These are phyloP conservation scores for Heliothis subflexa DNA, from an alignment of 1,140 invertebrate species.

Conservation along the genomic window DNA sequence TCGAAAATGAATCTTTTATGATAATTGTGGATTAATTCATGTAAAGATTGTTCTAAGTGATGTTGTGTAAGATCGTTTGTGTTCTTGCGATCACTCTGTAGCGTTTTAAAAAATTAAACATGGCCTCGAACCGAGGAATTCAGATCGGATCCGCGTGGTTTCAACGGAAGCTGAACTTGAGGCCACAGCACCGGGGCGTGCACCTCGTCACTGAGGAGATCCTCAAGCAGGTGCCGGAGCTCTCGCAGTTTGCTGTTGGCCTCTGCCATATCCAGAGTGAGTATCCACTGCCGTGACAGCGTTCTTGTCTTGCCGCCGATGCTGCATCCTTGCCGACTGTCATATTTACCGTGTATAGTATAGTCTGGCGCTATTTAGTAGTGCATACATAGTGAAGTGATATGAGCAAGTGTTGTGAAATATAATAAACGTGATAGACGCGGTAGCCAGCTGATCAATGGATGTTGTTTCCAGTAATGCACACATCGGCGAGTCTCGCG, in stretches of 20 bases:
- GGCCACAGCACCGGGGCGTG: slow-evolving; percentile 97
- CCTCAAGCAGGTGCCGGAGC: slow-evolving; percentile 95
- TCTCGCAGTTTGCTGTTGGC: slow-evolving; percentile 96
- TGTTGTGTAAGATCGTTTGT: slow-evolving; percentile 85
- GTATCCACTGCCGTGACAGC: slow-evolving; percentile 78
- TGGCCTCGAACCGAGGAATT: slow-evolving; percentile 95
- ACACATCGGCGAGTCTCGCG: slow-evolving; percentile 98
- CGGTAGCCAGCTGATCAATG: slow-evolving; percentile 65
- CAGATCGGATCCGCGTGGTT: slow-evolving; percentile 98
- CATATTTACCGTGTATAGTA: slow-evolving; percentile 58
- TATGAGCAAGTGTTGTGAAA: slow-evolving; percentile 45
- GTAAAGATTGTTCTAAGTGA: slow-evolving; percentile 85
- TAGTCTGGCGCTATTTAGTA: slow-evolving; percentile 54
- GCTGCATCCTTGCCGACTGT: slow-evolving; percentile 69
- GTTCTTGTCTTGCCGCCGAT: slow-evolving; percentile 68
- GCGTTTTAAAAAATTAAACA: slow-evolving; percentile 88
- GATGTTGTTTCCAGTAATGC: slow-evolving; percentile 93
- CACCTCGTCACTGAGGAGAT: slow-evolving; percentile 98
- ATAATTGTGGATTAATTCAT: slow-evolving; percentile 85
- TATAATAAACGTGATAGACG: slow-evolving; percentile 30
- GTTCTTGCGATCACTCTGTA: slow-evolving; percentile 84
- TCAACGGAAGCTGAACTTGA: slow-evolving; percentile 97
- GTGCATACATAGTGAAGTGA: slow-evolving; percentile 44
- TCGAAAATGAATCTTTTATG: slow-evolving; percentile 86
- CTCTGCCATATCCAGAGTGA: slow-evolving; percentile 98